These are phyloP conservation scores for Rhingia campestris DNA, from an alignment of 2,888 invertebrate species.

Conservation along the genomic window DNA sequence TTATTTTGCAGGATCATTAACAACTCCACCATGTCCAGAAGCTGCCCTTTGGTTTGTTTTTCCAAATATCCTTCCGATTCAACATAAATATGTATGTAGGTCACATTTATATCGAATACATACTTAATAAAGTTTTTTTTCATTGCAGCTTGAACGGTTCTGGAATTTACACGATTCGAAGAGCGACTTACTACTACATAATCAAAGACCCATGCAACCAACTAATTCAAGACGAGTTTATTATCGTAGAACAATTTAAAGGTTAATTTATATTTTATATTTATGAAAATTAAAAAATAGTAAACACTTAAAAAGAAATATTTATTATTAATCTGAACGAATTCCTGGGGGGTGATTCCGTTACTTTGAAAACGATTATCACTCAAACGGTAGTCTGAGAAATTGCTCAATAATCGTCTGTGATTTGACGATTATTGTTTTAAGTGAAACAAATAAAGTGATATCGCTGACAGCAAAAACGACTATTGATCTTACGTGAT, in stretches of 20 bases:
- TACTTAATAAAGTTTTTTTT: neutral
- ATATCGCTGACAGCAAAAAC: no score
- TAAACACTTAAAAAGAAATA: no score
- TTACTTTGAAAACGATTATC: no score
- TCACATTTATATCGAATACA: neutral
- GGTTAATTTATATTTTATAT: no score
- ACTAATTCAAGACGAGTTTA: conserved; percentile 37
- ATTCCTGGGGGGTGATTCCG: no score
- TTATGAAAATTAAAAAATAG: no score
- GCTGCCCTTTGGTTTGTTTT: conserved; percentile 63
- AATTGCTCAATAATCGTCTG: no score
- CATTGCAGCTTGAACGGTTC: conserved; percentile 42
- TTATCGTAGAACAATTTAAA: conserved; percentile 19
- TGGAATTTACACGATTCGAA: conserved; percentile 47
- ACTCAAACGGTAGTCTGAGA: no score
- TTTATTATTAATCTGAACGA: no score
- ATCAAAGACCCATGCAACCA: conserved; percentile 58
- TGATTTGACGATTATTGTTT: no score
- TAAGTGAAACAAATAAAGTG: no score
- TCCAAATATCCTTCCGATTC: conserved; percentile 40
- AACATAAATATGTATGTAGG: conserved; percentile 35
- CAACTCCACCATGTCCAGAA: conserved; percentile 62
- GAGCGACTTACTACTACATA: conserved; percentile 33
- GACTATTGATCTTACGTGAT: no score
- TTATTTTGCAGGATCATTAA: conserved; percentile 45